Conservation (phyloP, 2,888 invertebrate species). For the Dexiosoma caninum region DNA sequence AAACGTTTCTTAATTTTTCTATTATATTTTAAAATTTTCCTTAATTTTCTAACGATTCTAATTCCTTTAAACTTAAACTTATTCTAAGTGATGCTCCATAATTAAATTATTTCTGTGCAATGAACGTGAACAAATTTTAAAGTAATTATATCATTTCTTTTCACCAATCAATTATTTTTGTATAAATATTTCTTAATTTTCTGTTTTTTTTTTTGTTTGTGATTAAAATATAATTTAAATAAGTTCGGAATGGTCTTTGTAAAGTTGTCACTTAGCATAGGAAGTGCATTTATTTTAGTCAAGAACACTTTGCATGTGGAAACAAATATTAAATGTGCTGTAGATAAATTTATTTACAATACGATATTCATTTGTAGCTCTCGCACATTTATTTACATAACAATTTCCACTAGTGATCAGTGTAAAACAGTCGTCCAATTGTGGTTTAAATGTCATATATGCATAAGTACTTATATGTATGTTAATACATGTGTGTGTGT, state of each 20-base stretch:
- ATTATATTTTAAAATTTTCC: too few species aligned
- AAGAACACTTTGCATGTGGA: neutral
- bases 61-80: neutral
- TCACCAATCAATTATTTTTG: neutral
- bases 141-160: constrained; percentile 16
- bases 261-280: neutral
- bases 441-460: constrained; percentile 41
- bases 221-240: too few species aligned
- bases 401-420: constrained; percentile 5
- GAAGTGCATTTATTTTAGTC: neutral
- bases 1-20: too few species aligned
- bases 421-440: constrained; percentile 8
- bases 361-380: neutral
- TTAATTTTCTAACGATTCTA: too few species aligned
- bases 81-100: too few species aligned
- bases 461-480: too few species aligned
- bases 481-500: neutral
- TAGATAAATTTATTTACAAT: constrained; percentile 13
- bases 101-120: neutral
- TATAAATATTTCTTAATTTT: too few species aligned
- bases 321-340: constrained; percentile 19
- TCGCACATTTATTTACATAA: neutral
- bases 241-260: neutral
- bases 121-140: neutral
- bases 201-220: neutral